These are phyloP conservation scores for Salminus brasiliensis DNA, from an alignment of 2,113 vertebrate species.

Conservation along the genomic window DNA sequence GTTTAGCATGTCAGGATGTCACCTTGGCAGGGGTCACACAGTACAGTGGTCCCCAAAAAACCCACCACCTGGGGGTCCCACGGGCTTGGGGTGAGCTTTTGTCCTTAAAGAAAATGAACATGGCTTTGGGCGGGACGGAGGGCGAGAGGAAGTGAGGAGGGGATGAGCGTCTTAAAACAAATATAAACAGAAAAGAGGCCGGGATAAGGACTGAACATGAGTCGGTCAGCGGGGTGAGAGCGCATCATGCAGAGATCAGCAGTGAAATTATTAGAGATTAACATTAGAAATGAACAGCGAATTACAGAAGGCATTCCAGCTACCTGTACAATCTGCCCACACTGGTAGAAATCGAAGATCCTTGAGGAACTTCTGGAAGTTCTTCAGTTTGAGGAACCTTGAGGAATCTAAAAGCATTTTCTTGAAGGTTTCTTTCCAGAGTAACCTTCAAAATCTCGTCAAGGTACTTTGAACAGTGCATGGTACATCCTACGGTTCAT, in stretches of 20 bases:
- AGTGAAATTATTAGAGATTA: not conserved
- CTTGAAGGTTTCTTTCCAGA: too few relatives aligned
- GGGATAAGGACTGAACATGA: constrained; percentile 1
- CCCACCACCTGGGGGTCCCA: constrained; percentile 43
- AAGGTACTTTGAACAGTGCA: too few relatives aligned
- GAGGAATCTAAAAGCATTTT: too few relatives aligned
- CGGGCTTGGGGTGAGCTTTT: constrained; percentile 59
- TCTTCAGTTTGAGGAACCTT: too few relatives aligned
- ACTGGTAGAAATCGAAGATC: too few relatives aligned
- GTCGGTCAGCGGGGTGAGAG: not conserved
- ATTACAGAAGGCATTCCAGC: too few relatives aligned
- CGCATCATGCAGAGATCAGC: not conserved
- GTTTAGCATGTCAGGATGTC: constrained; percentile 48
- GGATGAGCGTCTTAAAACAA: constrained; percentile 24
- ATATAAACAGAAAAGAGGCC: constrained; percentile 35
- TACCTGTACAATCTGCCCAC: too few relatives aligned
- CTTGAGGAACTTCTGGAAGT: too few relatives aligned
- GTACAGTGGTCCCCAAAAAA: constrained; percentile 43
- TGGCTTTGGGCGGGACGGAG: constrained; percentile 61
- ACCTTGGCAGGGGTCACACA: constrained; percentile 50
- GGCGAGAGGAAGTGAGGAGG: constrained; percentile 17
- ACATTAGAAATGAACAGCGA: too few relatives aligned
- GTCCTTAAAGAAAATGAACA: constrained; percentile 76
- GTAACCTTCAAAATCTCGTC: too few relatives aligned
- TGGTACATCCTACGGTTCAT: too few relatives aligned